Base-by-base conservation (phyloP, 1,140 invertebrate species). In the Drosophila murphyi region DNA sequence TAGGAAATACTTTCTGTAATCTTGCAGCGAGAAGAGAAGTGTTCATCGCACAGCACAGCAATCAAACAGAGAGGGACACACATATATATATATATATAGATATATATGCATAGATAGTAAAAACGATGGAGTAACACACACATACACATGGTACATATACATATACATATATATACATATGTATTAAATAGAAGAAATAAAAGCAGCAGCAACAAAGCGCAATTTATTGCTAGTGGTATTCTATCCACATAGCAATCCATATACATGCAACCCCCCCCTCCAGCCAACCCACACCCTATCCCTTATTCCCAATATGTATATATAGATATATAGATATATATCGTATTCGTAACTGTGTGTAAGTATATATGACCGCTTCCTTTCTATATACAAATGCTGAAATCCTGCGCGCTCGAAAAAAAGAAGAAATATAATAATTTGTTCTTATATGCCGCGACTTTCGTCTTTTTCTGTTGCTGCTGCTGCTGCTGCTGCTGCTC, bases 361-460 rank as follows among this genome's bases (percentile, higher is more conserved):
- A 29, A 68, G 37, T 68, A 34, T 52, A 35, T 71, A 35, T 62
- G 5, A 8, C 48, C 56, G 51, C 54, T 52, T 52, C 4, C 64
- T 69, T 43, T 71, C 34, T 82, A 83, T 88, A 72, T 82, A 87
- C 69, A 65, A 82, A 82, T 82, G 68, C 52, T 67, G 82, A 88
- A 88, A 83, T 87, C 80, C 83, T 83, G 83, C 76, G 78, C 79
- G 69, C 76, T 82, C 79, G 48, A 88, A 88, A 61, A 80, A 88
- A n/a, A 43, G 4, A 43, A 43, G 10, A n/a, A 43, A n/a, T 62
- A 87, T 20, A 82, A 87, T 80, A 88, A 82, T 82, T 75, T 68
- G 76, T 88, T 82, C 76, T 82, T 88, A 80, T 87, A 63, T 87
- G 83, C 83, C 83, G 82, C 83, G 83, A 82, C 74, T 79, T 75